phyloP scores from a whole-genome alignment of 2,113 vertebrate genomes.

The Meriones unguiculatus region DNA sequence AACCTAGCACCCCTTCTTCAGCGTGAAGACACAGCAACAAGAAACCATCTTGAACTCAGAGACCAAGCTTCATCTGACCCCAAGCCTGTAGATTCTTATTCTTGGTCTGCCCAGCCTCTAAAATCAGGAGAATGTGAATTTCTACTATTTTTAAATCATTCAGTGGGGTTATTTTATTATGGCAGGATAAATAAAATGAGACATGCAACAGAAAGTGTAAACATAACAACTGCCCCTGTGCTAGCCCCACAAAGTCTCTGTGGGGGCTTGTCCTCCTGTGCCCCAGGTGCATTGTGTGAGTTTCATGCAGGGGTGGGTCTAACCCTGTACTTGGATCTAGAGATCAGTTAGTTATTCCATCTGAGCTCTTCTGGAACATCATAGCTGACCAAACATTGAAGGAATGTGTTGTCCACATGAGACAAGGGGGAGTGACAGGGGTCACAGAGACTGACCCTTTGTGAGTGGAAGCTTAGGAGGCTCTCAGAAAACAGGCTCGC shows the following conservation, averaged over 20 bases:
- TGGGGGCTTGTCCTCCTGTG: neutral
- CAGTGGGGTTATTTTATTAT: neutral
- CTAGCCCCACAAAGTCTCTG: neutral
- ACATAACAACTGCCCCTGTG: neutral
- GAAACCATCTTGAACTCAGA: neutral
- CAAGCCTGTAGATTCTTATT: neutral
- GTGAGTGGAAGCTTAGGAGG: neutral
- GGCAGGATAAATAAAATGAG: neutral
- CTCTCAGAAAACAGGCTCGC: neutral
- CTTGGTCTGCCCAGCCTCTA: neutral
- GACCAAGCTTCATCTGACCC: neutral
- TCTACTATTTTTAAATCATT: neutral
- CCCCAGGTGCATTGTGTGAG: neutral
- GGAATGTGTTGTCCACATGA: neutral
- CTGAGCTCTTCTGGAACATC: neutral
- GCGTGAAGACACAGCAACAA: neutral
- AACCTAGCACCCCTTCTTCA: neutral
- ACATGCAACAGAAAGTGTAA: neutral
- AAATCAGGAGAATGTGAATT: neutral
- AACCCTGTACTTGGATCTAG: neutral
- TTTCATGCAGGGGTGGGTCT: neutral
- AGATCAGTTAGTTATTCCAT: neutral
- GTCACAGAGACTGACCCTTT: neutral
- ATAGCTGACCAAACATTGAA: no score
- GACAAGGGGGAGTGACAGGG: neutral